Evolutionary conservation across 2,113 vertebrate genomes (phyloP), one percentile per base, ranked within the genome.

Genomic region (Triplophysa siluroides): DNA sequence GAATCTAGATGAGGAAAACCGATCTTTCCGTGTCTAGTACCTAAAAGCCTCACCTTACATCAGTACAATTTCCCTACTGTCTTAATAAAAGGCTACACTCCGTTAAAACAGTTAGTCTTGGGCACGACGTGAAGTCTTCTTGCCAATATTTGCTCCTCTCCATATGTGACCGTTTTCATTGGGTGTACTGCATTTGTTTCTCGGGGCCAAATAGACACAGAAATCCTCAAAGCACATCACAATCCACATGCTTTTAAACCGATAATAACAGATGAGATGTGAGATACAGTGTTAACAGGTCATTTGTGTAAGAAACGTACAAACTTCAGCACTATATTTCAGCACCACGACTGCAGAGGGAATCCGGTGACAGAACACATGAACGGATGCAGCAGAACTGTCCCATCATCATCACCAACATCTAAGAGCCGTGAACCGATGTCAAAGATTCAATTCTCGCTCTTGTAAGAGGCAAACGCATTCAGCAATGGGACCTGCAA

Each of bases 291-390:
- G n/a, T 21, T 10, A 58, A 58, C 54, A 58, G 54, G 54, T 58
- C 6, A 58, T 58, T 58, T 58, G 11, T 58, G 54, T 21, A 58
- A 21, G 54, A 71, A 26, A 56, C 10, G 9, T 18, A 19, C 58
- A 47, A 79, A 80, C 68, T 80, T 67, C 19, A 71, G 54, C 21
- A 60, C 76, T n/a, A 24, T 23, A 62, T 79, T 78, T 70, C 67
- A 79, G 61, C 70, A 58, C 78, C 50, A 75, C 23, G 14, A 41
- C 82, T 41, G 66, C 75, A 77, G 78, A 63, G 16, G 66, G 67
- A 54, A 67, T 75, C 8, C 3, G 47, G 33, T 18, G 50, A 19
- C 18, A 12, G 16, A 78, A 11, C 29, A 65, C 14, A 52, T 45
- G 64, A 63, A 16, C 41, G 60, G 73, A 63, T 73, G 54, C 54